Base-by-base conservation (phyloP, 2,113 vertebrate species). In the Aldabrachelys gigantea region DNA sequence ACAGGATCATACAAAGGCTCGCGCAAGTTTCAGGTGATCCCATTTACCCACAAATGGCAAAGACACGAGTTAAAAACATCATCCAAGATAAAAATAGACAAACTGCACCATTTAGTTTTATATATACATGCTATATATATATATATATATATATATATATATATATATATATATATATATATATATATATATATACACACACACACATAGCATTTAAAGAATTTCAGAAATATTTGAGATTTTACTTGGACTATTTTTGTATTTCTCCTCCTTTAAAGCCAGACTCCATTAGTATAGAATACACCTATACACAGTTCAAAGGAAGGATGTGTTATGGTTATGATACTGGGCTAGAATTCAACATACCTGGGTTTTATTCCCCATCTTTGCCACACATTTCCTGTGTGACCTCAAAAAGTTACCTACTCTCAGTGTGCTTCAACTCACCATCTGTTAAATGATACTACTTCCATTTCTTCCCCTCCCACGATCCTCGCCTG, bases 211-310 rank as follows among this genome's bases (percentile, higher is more conserved):
- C 12, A 85, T 27, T 49, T 16, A 3, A 56, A 72, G n/a, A 72
- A n/a, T 38, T 72, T 38, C 65, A 72, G 65, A 72, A 38, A 21
- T 72, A 72, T 38, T 38, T 27, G 11, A 21, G 69, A 38, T 80
- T 52, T 54, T 7, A 89, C 24, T 8, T 3, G 11, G 2, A 52
- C 0, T 59, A 19, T 65, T 59, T 59, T 82, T 44, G 22, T 25
- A 41, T 41, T 44, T 47, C 41, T 27, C 41, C 75, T 78, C 12
- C 47, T 0, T 17, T 4, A 82, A 93, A 95, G 54, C 52, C 5
- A 12, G 13, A 90, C 22, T 29, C 85, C 83, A 50, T 0, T 0
- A 82, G 3, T 1, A 84, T 4, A 1, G 29, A 44, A 76, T 76
- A 25, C 38, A 87, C 5, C 10, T 72, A 82, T 19, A 52, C 47